Evolutionary conservation across 2,888 invertebrate species (phyloP).

Genomic region (Tholera decimalis): DNA sequence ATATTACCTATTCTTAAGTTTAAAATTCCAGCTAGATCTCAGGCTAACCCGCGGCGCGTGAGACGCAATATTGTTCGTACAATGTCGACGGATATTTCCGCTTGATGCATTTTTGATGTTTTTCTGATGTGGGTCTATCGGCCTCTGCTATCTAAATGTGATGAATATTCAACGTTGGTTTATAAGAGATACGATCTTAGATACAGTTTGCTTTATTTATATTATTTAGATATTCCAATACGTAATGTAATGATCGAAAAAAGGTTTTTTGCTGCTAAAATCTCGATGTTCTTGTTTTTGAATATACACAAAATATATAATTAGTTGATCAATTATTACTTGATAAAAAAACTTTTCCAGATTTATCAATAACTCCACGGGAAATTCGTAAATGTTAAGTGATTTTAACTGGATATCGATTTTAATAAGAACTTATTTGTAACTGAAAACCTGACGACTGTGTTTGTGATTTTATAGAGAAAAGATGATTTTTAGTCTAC

Average conservation of each 20-base stretch:
- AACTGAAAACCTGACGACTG: no score
- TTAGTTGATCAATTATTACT: no score
- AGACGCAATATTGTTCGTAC: constrained; percentile 87
- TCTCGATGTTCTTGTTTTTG: no score
- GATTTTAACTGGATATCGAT: not conserved
- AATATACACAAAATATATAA: no score
- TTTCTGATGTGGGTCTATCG: constrained; percentile 92
- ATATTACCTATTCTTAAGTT: constrained; percentile 7
- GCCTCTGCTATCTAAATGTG: constrained; percentile 90
- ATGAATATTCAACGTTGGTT: constrained; percentile 89
- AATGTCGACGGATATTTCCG: constrained; percentile 89
- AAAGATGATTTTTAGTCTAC: no score
- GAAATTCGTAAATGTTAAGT: not conserved
- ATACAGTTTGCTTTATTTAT: constrained; percentile 24
- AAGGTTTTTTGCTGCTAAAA: not conserved
- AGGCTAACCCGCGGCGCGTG: constrained; percentile 76
- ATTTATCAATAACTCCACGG: not conserved
- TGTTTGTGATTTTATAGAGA: no score
- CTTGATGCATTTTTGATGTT: constrained; percentile 92
- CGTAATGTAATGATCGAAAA: not conserved
- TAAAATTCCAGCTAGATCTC: constrained; percentile 32
- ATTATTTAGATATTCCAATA: constrained; percentile 23
- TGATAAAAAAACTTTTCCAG: no score
- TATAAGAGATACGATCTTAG: constrained; percentile 80
- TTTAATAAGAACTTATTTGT: not conserved